phyloP scores from a whole-genome alignment of 92 coral and sea anemone species.

The Actinostola sp. region DNA sequence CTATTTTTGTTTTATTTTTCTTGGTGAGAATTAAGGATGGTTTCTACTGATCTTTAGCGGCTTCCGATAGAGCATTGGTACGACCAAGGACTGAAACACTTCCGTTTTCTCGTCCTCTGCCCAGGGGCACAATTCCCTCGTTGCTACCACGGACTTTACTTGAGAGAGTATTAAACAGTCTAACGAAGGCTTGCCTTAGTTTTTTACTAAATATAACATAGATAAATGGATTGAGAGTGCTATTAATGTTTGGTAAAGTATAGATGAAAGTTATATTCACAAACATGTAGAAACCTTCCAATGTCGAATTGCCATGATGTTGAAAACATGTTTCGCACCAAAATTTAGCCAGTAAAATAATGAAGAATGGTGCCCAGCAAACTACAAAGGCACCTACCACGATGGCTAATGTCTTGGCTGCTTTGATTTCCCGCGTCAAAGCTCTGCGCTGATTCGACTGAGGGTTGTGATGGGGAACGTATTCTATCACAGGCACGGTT shows the following conservation, averaged over 20 bases:
- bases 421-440: conserved; percentile 63
- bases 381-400: conserved; percentile 53
- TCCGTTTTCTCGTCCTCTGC: conserved; percentile 9
- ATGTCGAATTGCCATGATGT: conserved; percentile 30
- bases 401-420: conserved; percentile 58
- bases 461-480: conserved; percentile 2
- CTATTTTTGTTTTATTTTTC: background rate
- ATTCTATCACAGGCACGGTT: conserved; percentile 40
- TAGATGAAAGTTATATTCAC: conserved; percentile 83
- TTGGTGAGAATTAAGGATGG: background rate
- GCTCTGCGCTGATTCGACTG: conserved; percentile 46
- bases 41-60: background rate
- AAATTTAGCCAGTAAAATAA: conserved; percentile 34
- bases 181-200: conserved; percentile 72
- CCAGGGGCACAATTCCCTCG: background rate
- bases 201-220: conserved; percentile 86
- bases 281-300: conserved; percentile 54
- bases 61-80: conserved; percentile 3
- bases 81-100: background rate
- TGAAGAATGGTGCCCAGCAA: conserved; percentile 65
- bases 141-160: conserved; percentile 13
- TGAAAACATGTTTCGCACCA: conserved; percentile 67
- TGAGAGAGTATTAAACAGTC: conserved; percentile 46
- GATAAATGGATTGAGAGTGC: conserved; percentile 90
- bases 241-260: conserved; percentile 89